Evolutionary conservation across 2,888 invertebrate species (phyloP), one percentile per base, ranked within the genome.

Genomic region (Druceiella hillmani): DNA sequence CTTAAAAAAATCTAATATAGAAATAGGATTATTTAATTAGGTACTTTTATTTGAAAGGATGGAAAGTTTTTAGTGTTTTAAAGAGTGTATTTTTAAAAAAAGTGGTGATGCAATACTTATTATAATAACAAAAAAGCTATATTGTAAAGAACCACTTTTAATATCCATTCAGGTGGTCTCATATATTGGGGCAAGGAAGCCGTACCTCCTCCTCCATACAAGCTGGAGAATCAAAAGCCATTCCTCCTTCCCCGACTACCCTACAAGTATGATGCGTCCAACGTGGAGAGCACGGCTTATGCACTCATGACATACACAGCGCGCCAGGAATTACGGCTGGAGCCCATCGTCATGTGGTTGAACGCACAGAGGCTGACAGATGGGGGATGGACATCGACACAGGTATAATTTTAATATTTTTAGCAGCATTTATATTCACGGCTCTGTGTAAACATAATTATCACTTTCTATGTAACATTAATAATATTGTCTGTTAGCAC

Each of bases 251-350:
- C 95, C 0, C 79, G 95, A 0, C 66, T 91, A 40, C 90, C 92
- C 0, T 90, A 92, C 60, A 81, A 79, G 50, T 89, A 83, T 58
- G 97, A 97, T 66, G 81, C 90, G 0, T 83, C 87, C 56, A 95
- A 94, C 59, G 85, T 95, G 29, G 93, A 93, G 55, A 82, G 94
- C 0, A 97, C 95, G 0, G 87, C 94, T 0, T 95, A 93, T 59
- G 95, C 89, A 1, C 66, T 97, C 32, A 68, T 97, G 51, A 86
- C 91, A 0, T 90, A 92, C 57, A 89, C 90, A 44, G 86, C 86
- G 17, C 76, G 89, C 11, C 85, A 91, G 58, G 90, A 91, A 55
- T 66, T 79, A 36, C 77, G 81, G 51, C 81, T 88, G 40, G 89
- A 92, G 54, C 80, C 84, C 2, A 90, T 93, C 49, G 91, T 92